Base-by-base conservation (phyloP, 1,140 invertebrate genomes). In the Cotesia typhae region DNA sequence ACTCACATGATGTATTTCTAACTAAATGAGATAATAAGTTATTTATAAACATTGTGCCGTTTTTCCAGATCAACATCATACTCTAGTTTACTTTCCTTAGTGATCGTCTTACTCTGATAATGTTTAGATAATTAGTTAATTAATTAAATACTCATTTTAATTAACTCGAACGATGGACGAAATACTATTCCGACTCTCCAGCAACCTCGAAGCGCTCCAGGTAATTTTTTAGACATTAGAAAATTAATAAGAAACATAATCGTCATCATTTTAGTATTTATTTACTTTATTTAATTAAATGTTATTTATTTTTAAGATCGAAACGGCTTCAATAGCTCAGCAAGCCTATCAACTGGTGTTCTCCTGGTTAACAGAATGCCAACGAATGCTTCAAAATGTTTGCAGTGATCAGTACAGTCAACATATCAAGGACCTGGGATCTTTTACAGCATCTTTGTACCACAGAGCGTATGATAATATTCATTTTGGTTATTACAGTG, bases 281-380 rank as follows among this genome's bases (percentile, higher is more conserved):
- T 51, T 61, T 63, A 55, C 60, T 7, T 74, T 12, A 59, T 63
- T 72, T 55, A 35, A 61, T 64, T 47, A 4, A 67, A 72, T 60
- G 67, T 28, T 28, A 74, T 60, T 60, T 2, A 57, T 65, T 70
- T 77, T 75, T 52, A 69, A 89, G 88, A 78, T 89, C 55, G 83
- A 86, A 82, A 70, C 80, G 20, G 81, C 83, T 1, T 57, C 85
- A 70, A 71, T 77, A 37, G 77, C 74, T 20, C 82, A 86, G 57
- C 84, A 88, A 71, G 81, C 80, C 53, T 87, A 87, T 76, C 82
- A 85, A 75, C 73, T 83, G 65, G 53, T 88, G 6, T 47, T 74
- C 4, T 72, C 79, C 59, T 85, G 82, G 72, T 76, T 86, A 6
- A 64, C 79, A 28, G 77, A 84, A 51, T 73, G 79, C 60, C 82